Evolutionary conservation across 2,888 invertebrate species (phyloP), one percentile per base, ranked within the genome.

Genomic region (Spicauda simplicius): DNA sequence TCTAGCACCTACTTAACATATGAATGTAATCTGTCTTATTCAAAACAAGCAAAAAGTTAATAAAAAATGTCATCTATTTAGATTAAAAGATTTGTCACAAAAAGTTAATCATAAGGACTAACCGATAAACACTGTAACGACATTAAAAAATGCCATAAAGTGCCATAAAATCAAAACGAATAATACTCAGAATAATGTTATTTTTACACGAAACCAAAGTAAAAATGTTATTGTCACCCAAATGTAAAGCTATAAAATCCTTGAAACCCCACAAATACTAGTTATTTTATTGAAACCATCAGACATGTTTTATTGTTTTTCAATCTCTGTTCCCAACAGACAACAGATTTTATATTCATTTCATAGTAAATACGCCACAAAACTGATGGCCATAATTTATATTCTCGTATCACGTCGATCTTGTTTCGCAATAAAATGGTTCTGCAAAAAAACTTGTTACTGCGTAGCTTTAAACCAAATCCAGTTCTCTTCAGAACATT

Each of bases 301-400:
- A 55, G 41, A 60, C 48, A 55, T 33, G 14, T 54, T 54, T 60
- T 48, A 60, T 66, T 66, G 50, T 48, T 66, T 66, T 55, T 55
- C 37, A 64, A 37, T 6, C 20, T 64, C 64, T 41, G 25, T 52
- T 37, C 45, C 20, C n/a, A 45, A 48, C 33, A 33, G 33, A 57
- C 18, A 59, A 62, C 54, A 68, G 6, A 57, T 68, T 71, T 71
- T 70, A 70, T 69, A 63, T 58, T 63, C 56, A 54, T 64, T 66
- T 54, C 56, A 62, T 63, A 64, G 62, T 48, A 41, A 61, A 64
- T 56, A 64, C 53, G 53, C 61, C 65, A 68, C 63, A 60, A 70
- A 64, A 50, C 19, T 63, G 75, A 84, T 80, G 75, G 71, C 75
- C 71, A 73, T 82, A 81, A 84, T 84, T 77, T 69, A 71, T 64